Evolutionary conservation across 2,888 invertebrate genomes (phyloP), one percentile per base, ranked within the genome.

Genomic region (Acrobasis suavella): DNA sequence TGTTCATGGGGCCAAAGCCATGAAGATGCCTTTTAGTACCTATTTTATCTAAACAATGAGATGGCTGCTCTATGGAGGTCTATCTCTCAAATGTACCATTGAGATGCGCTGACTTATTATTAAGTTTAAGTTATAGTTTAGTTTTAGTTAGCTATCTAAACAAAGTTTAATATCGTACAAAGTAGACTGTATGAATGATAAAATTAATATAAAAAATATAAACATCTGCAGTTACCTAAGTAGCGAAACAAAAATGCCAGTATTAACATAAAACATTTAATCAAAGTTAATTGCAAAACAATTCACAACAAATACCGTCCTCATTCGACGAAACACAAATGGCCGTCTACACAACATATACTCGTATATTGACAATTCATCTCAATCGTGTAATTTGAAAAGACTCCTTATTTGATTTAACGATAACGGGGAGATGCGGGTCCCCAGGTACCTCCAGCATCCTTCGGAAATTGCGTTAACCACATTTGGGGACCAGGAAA

Each of bases 401-500:
- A 79, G 76, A 80, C 77, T 82, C 78, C 81, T 80, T 88, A 88
- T 89, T 88, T 86, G 88, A 89, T 87, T 87, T 85, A 73, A 82
- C 85, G 85, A 87, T 88, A 87, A 87, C 86, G 81, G 81, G 72
- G 72, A 77, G 78, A 75, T 79, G 79, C 77, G 78, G 76, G 77
- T 83, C 85, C 86, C 86, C 85, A 84, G 89, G 89, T 89, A 87
- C 80, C 74, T 76, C 74, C 77, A 76, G 80, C 82, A 82, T 83
- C 78, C 75, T 83, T 86, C 89, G 92, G 92, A 92, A 92, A 92
- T 92, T 91, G 88, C 86, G 87, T 89, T 91, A 91, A 89, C 90
- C 90, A 88, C 88, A 87, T 87, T 87, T 84, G 83, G 85, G 81
- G 82, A 85, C 85, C 91, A 91, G 91, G 92, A 92, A 92, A 92